phyloP scores from a whole-genome alignment of 2,797 vertebrate species.

The Gymnocypris eckloni region DNA sequence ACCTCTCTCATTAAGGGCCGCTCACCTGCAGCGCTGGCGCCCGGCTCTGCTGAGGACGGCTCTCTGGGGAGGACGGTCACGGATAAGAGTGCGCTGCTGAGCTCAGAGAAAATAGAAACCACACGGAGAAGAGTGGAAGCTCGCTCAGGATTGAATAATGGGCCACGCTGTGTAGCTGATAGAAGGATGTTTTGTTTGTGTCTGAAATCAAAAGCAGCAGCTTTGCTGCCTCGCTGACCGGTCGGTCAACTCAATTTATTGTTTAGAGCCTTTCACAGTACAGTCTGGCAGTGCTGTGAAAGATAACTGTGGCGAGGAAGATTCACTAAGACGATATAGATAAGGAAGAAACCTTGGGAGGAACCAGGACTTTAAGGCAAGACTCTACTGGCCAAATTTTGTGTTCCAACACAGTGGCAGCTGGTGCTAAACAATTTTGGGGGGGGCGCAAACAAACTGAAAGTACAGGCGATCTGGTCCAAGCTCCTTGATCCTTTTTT shows the following conservation, averaged over 20 bases:
- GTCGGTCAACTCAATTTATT: neutral
- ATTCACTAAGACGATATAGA: neutral
- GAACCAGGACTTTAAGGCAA: neutral
- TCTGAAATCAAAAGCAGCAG: neutral
- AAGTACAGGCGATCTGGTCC: no score
- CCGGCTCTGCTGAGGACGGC: constrained; percentile 38
- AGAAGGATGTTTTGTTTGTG: constrained; percentile 16
- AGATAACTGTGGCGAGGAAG: neutral
- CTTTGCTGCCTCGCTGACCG: neutral
- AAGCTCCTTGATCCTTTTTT: no score
- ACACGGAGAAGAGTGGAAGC: constrained; percentile 39
- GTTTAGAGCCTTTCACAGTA: neutral
- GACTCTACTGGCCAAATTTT: neutral
- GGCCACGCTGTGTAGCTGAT: neutral
- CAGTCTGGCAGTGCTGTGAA: neutral
- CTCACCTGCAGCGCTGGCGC: constrained; percentile 55
- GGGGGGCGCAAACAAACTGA: no score
- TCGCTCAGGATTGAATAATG: constrained; percentile 18
- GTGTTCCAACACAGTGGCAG: no score
- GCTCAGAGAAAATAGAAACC: constrained; percentile 56
- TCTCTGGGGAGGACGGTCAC: constrained; percentile 51
- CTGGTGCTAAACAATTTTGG: no score
- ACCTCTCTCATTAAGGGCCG: constrained; percentile 42
- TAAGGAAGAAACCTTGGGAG: neutral
- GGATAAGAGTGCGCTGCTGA: constrained; percentile 55